Percentiles rank a stretch among this genome's conserved stretches.
phyloP scores from a whole-genome alignment of 1,140 invertebrate genomes.

The Manduca sexta region DNA sequence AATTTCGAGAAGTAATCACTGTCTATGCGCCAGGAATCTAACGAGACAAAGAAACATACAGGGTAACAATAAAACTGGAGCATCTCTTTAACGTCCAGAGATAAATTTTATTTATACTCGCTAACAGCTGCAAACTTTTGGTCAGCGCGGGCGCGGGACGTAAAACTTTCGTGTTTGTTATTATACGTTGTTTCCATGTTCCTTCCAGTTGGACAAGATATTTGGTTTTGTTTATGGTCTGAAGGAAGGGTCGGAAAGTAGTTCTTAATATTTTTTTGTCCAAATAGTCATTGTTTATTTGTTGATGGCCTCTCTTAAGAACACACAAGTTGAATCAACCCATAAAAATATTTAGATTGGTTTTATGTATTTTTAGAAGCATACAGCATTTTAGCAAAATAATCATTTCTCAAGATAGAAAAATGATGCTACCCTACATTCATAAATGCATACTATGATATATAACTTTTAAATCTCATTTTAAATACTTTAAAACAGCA shows the following conservation, averaged over 20 bases:
- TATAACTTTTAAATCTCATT: too few species aligned
- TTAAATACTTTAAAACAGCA: too few species aligned
- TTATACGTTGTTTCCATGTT: slow-evolving; percentile 61
- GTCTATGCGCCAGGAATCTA: neutral
- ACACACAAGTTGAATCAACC: slow-evolving; percentile 26
- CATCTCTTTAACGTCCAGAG: slow-evolving; percentile 60
- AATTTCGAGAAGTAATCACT: neutral
- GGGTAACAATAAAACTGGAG: slow-evolving; percentile 58
- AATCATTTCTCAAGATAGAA: too few species aligned
- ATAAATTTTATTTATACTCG: slow-evolving; percentile 68
- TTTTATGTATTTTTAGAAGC: too few species aligned
- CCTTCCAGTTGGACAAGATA: slow-evolving; percentile 29
- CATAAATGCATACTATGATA: too few species aligned
- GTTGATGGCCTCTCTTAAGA: slow-evolving; percentile 7
- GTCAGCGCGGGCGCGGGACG: slow-evolving; percentile 47
- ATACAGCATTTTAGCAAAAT: too few species aligned
- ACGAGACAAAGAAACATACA: slow-evolving; percentile 40
- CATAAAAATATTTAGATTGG: too few species aligned
- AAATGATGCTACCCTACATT: too few species aligned
- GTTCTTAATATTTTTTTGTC: slow-evolving; percentile 22
- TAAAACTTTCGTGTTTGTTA: slow-evolving; percentile 53
- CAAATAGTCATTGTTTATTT: slow-evolving; percentile 22
- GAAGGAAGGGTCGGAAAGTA: slow-evolving; percentile 26
- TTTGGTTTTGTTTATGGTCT: slow-evolving; percentile 29
- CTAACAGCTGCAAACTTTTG: slow-evolving; percentile 70